Evolutionary conservation across 2,888 invertebrate species (phyloP), one percentile per base, ranked within the genome.

Genomic region (Geotrupes spiniger): DNA sequence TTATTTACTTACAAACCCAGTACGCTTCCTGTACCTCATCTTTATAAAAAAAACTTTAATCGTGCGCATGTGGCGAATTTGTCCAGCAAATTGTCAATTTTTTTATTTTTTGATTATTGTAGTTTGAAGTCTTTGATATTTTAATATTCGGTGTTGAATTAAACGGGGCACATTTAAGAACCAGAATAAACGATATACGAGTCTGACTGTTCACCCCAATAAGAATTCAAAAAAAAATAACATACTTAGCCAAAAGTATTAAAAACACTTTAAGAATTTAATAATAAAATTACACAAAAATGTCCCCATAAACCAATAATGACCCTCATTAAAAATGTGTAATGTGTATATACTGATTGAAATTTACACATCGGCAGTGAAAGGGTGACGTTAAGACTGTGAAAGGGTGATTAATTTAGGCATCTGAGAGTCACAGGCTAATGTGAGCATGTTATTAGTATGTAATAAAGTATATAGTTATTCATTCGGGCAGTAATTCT

Each of bases 401-500:
- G 66, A 50, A 46, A 54, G 54, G 56, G 60, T 64, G 65, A 66
- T 66, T 64, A 63, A 64, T 46, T 63, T 60, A 56, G 57, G 58
- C 50, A 54, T 52, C 49, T 57, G 55, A 59, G 58, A 66, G 69
- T 71, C 71, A 69, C 70, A 65, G 66, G 69, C 71, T 72, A 70
- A 71, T 66, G 67, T 66, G 66, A 63, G 62, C 69, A 65, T 70
- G 71, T 72, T 73, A 73, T 73, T 73, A 73, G 72, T 71, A 72
- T 71, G 72, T 71, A 73, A 73, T 73, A 73, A 73, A 73, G 71
- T 72, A 73, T 71, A 71, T 71, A 71, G 72, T 72, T 71, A 73
- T 73, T 72, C 72, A 72, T 71, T 72, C 65, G 64, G 69, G 72
- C 72, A 72, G 73, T 74, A 73, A 74, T 71, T 74, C 74, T 74